Percentiles rank a stretch among this genome's conserved stretches.
Evolutionary conservation across 1,140 invertebrate species (phyloP).

Genomic region (Drosophila leontia): DNA sequence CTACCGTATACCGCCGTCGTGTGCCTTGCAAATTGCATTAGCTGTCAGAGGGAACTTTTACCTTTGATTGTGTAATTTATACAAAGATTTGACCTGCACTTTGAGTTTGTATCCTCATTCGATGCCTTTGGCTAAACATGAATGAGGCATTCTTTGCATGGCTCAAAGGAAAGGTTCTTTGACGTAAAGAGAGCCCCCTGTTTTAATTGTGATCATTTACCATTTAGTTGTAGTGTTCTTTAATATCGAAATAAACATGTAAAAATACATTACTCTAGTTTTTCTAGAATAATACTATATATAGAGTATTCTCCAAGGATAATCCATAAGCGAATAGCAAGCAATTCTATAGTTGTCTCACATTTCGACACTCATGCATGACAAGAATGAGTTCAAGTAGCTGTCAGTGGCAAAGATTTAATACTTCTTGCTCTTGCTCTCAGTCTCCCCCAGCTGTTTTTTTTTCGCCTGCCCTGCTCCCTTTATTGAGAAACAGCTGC

Average conservation of each 20-base stretch:
- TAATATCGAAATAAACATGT: background rate
- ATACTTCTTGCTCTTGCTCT: slow-evolving; percentile 51
- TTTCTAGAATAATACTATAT: background rate
- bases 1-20: background rate
- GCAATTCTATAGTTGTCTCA: slow-evolving; percentile 37
- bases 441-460: slow-evolving; percentile 8
- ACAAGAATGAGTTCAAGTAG: slow-evolving; percentile 78
- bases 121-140: slow-evolving; percentile 13
- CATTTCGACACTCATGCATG: slow-evolving; percentile 62
- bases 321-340: background rate
- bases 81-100: slow-evolving; percentile 43
- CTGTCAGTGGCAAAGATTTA: slow-evolving; percentile 75
- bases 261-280: background rate
- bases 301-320: background rate
- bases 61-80: slow-evolving; percentile 64
- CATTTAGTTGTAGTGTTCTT: background rate
- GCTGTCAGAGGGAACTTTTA: slow-evolving; percentile 44
- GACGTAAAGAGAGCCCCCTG: background rate
- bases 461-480: slow-evolving; percentile 4
- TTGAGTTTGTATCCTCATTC: slow-evolving; percentile 6
- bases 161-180: slow-evolving; percentile 15
- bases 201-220: background rate
- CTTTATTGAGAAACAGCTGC: slow-evolving; percentile 80
- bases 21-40: slow-evolving; percentile 71
- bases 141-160: slow-evolving; percentile 11